phyloP scores from a whole-genome alignment of 1,140 invertebrate species.

The Frieseomelitta varia region DNA sequence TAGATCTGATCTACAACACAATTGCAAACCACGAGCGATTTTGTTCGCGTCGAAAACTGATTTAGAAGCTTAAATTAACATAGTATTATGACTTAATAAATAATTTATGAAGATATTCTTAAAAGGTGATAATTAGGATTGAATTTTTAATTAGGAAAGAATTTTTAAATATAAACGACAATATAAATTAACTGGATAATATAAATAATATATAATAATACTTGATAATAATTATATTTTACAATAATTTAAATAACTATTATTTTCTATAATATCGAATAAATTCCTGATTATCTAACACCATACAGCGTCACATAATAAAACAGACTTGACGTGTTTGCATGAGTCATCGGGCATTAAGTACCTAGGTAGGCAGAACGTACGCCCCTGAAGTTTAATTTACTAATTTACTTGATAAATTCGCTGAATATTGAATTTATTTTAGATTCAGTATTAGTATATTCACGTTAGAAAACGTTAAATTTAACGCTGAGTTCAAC shows the following conservation, averaged over 20 bases:
- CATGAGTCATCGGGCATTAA: slow-evolving; percentile 3
- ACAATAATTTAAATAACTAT: background rate
- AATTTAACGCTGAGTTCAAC: background rate
- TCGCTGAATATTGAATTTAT: background rate
- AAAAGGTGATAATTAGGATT: background rate
- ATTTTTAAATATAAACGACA: background rate
- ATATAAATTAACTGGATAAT: background rate
- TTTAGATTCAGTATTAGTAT: background rate
- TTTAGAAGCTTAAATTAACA: background rate
- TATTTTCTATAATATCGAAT: background rate
- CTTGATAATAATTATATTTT: background rate
- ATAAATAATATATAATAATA: background rate
- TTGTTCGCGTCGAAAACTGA: background rate
- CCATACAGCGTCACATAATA: slow-evolving; percentile 13
- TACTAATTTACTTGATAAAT: background rate
- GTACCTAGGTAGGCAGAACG: background rate
- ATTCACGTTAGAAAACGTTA: background rate
- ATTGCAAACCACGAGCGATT: background rate
- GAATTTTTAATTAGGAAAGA: too few relatives aligned
- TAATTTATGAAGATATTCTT: background rate
- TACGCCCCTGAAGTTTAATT: slow-evolving; percentile 43
- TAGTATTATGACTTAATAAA: background rate
- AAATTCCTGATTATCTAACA: slow-evolving; percentile 14
- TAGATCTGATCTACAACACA: slow-evolving; percentile 19
- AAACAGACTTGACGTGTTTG: slow-evolving; percentile 24